phyloP scores from a whole-genome alignment of 2,113 vertebrate genomes.

The Pelecanus crispus region DNA sequence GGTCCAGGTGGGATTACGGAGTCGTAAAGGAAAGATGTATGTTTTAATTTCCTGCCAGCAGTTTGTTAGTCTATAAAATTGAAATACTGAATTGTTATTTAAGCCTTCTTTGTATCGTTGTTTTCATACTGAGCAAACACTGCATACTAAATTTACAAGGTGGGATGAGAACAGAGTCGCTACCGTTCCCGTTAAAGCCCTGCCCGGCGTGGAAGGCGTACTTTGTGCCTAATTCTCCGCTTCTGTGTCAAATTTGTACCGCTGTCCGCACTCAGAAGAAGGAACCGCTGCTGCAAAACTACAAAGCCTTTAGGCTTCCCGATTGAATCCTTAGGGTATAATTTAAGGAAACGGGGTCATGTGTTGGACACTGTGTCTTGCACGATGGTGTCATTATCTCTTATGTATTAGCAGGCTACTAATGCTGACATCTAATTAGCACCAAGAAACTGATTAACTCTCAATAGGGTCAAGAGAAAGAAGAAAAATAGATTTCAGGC shows the following conservation, averaged over 20 bases:
- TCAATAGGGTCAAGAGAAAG: conserved; percentile 63
- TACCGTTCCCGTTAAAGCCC: background rate
- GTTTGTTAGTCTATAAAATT: conserved; percentile 40
- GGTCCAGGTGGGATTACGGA: background rate
- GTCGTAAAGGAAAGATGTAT: background rate
- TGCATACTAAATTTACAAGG: background rate
- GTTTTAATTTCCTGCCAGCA: conserved; percentile 44
- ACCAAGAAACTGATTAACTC: conserved; percentile 65
- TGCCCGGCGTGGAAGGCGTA: background rate
- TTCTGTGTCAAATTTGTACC: background rate
- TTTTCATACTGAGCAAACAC: background rate
- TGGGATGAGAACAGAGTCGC: background rate
- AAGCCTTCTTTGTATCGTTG: conserved; percentile 2
- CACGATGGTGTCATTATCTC: conserved; percentile 51
- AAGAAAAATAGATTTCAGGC: conserved; percentile 59
- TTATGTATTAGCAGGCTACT: conserved; percentile 43
- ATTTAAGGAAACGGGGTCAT: conserved; percentile 52
- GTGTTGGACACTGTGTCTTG: conserved; percentile 23
- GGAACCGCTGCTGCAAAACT: background rate
- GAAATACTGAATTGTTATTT: conserved; percentile 35
- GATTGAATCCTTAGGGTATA: conserved; percentile 5
- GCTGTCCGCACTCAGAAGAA: background rate
- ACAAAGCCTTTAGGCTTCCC: background rate
- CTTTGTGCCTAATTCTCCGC: background rate
- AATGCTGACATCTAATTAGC: conserved; percentile 69